Base-by-base conservation (phyloP, 2,888 invertebrate species). In the Morpho helenor region DNA sequence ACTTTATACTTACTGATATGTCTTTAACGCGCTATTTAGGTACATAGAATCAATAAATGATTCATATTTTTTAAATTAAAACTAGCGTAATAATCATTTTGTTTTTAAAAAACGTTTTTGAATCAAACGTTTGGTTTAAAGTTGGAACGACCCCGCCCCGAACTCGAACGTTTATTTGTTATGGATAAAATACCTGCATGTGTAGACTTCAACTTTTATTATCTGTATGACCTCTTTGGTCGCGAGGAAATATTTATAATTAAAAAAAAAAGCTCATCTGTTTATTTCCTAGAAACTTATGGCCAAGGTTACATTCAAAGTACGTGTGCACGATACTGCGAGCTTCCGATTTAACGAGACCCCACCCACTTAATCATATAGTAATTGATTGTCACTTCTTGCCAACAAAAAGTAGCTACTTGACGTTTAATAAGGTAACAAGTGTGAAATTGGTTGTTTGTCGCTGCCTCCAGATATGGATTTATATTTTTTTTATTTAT, bases 241-340 rank as follows among this genome's bases (percentile, higher is more conserved):
- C n/a, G 46, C 46, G 10, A 53, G 53, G 53, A 53, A 53, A 47
- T 53, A 7, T 47, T 9, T 53, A 47, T 16, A 45, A 59, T 47
- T 50, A 48, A 50, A 55, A 46, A 55, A 46, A 54, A 56, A 56
- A 49, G 56, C 56, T 60, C 48, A 52, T 49, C 44, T 45, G 52
- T 42, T 41, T 49, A 56, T 60, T 56, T 56, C 59, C 59, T 52
- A 60, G 56, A 41, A 49, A 47, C 41, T 16, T 41, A 6, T 47
- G 16, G 47, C 47, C 47, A 53, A 47, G 53, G 53, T 10, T 45
- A 10, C 22, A 46, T 52, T 52, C 46, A 53, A 53, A 10, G 39
- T 40, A 40, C n/a, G 39, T 49, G 10, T 31, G 16, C 41, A 41
- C 7, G 7, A 52, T 16, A 39, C 8, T 44, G 44, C 39, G 49